These are phyloP conservation scores for Tineola bisselliella DNA, from an alignment of 2,888 invertebrate genomes.

Conservation along the genomic window DNA sequence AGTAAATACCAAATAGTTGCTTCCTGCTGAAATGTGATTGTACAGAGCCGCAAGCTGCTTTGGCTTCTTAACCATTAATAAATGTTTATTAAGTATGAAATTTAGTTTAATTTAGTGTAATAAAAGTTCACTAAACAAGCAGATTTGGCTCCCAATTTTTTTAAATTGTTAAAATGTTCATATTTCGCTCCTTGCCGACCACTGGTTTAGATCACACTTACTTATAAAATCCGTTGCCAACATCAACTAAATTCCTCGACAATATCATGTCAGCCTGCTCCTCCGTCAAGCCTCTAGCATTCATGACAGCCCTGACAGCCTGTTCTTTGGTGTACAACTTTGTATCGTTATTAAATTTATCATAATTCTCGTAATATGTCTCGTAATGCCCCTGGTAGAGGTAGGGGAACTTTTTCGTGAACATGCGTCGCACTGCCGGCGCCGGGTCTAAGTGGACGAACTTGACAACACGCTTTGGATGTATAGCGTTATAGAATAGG, in stretches of 20 bases:
- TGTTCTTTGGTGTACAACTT: slow-evolving; percentile 25
- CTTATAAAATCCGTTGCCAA: slow-evolving; percentile 48
- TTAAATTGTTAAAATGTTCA: too few species aligned
- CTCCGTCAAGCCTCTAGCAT: slow-evolving; percentile 42
- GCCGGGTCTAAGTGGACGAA: slow-evolving; percentile 42
- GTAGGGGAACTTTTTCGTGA: slow-evolving; percentile 24
- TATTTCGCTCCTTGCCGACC: too few species aligned
- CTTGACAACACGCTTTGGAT: slow-evolving; percentile 53
- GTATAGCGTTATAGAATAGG: slow-evolving; percentile 45
- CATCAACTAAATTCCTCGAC: slow-evolving; percentile 45
- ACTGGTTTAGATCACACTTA: slow-evolving; percentile 23
- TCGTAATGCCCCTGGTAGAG: slow-evolving; percentile 38
- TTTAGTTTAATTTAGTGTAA: too few species aligned
- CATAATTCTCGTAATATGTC: slow-evolving; percentile 36
- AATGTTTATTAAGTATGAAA: too few species aligned
- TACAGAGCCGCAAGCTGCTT: too few species aligned
- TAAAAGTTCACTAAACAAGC: too few species aligned
- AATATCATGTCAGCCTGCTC: slow-evolving; percentile 58
- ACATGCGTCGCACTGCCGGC: slow-evolving; percentile 30
- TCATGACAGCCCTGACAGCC: slow-evolving; percentile 52
- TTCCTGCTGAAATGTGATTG: too few species aligned
- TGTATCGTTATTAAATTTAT: slow-evolving; percentile 26
- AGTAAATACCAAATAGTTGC: too few species aligned
- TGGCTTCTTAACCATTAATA: too few species aligned
- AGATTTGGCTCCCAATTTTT: too few species aligned